Base-by-base conservation (phyloP, 1,140 invertebrate species). In the Penaeus indicus region DNA sequence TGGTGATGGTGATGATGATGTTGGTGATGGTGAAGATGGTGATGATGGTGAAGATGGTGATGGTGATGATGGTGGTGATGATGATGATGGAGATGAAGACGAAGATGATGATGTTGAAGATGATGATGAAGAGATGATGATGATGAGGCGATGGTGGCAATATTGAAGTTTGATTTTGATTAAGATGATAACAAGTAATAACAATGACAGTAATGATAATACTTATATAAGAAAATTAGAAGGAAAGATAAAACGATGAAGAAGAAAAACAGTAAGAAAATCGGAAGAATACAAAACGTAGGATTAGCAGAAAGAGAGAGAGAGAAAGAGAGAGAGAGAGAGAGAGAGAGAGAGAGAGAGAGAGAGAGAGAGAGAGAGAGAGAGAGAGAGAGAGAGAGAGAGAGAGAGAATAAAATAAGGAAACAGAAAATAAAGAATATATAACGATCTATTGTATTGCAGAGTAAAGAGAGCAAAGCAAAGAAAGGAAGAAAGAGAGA, bases 381-480 rank as follows among this genome's bases (percentile, higher is more conserved):
- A 42, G 78, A 80, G 78, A 42, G 78, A 42, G 25, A 38, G 81
- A 83, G 81, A 83, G 81, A 83, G 81, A 83, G 81, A 83, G 81
- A 83, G 81, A 83, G 81, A 83, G 81, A 83, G 81, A 83, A 60
- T 63, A 60, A 83, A 60, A 83, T 54, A 83, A 62, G 22, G 81
- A 83, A 22, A 77, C 16, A 77, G 16, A 27, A 22, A 16, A 22
- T 22, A 22, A 27, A 19, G 16, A 32, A 77, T 32, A 77, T 18
- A 77, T n/a, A n/a, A n/a, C n/a, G n/a, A n/a, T n/a, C 75, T 16
- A 27, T 21, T 27, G 32, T 18, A 77, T 27, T 21, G 75, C 18
- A n/a, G 42, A 38, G 42, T 25, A 75, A 16, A 75, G 72, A 67
- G 63, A 67, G 63, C 1, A 3, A 67, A 25, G n/a, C 19, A 67